Evolutionary conservation across 2,888 invertebrate genomes (phyloP).

Genomic region (Labia minor): DNA sequence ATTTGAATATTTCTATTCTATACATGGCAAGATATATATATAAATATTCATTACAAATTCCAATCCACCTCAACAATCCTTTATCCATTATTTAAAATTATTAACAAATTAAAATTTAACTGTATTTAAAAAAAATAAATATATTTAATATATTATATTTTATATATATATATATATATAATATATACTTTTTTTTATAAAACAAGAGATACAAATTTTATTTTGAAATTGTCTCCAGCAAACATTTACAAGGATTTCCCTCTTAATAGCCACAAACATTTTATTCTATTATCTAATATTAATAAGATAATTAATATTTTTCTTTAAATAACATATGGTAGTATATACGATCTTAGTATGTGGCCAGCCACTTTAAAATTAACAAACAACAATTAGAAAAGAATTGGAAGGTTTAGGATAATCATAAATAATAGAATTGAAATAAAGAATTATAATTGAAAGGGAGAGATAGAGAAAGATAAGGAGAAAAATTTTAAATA

Average conservation of each 20-base stretch:
- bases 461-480: background rate
- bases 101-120: background rate
- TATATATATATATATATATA: constrained; percentile 6
- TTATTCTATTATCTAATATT: background rate
- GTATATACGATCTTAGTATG: background rate
- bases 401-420: background rate
- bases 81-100: background rate
- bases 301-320: constrained; percentile 6
- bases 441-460: background rate
- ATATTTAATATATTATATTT: background rate
- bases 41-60: background rate
- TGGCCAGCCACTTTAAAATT: background rate
- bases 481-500: background rate
- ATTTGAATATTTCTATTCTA: background rate
- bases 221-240: background rate
- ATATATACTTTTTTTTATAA: background rate
- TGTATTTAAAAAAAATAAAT: background rate
- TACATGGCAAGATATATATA: background rate
- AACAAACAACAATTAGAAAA: background rate
- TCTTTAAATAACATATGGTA: background rate
- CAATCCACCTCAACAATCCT: background rate
- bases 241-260: constrained; percentile 3
- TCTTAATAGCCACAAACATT: constrained; percentile 13
- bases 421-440: background rate
- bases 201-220: constrained; percentile 1